Conservation (phyloP, 2,797 vertebrate genomes). For the Ibycter americanus region DNA sequence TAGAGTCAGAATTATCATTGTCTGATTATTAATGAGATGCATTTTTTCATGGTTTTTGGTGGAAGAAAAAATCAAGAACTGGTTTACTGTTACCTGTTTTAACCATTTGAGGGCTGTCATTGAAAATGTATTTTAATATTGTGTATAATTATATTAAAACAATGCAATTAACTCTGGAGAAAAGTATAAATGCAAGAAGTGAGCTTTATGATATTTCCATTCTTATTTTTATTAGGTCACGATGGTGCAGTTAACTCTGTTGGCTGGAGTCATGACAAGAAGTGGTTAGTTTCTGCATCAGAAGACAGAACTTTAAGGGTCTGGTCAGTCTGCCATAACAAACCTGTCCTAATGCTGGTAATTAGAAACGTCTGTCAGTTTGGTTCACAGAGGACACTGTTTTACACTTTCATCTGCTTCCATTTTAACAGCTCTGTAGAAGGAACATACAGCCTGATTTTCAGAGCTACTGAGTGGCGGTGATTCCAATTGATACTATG, state of each 20-base stretch:
- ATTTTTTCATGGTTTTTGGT: background rate
- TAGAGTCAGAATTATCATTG: background rate
- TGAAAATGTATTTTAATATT: background rate
- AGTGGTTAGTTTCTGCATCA: conserved; percentile 84
- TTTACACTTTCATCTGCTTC: background rate
- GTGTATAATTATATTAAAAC: background rate
- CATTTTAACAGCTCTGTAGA: background rate
- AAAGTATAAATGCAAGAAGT: background rate
- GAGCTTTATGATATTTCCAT: background rate
- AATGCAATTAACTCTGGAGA: background rate
- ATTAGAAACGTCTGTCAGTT: background rate
- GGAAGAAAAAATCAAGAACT: background rate
- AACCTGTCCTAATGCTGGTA: conserved; percentile 83
- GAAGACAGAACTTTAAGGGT: conserved; percentile 83
- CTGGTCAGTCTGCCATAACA: conserved; percentile 79
- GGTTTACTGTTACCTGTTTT: background rate
- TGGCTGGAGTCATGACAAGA: conserved; percentile 86
- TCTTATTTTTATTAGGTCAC: conserved; percentile 78
- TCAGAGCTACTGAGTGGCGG: background rate
- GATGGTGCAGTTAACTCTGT: conserved; percentile 83
- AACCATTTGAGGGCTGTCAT: background rate
- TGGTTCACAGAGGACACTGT: background rate
- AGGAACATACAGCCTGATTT: background rate
- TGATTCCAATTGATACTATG: background rate
- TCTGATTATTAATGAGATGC: background rate